Conservation (phyloP, 2,113 vertebrate species). For the Illadopsis cleaveri region DNA sequence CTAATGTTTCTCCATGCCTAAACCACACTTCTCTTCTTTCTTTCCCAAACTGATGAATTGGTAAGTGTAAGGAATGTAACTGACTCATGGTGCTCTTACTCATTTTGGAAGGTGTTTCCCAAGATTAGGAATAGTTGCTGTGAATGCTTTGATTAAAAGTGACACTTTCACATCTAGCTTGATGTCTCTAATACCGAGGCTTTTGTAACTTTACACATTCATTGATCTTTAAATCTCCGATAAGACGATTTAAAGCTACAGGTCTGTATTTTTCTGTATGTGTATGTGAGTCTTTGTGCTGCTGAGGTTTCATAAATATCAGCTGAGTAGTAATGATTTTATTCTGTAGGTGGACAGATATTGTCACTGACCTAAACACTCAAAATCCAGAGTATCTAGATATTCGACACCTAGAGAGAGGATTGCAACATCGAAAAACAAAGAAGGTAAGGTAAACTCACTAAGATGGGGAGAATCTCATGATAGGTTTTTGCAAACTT, state of each 20-base stretch:
- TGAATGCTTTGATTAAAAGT: not conserved
- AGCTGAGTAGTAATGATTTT: not conserved
- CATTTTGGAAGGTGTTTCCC: not conserved
- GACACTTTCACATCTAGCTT: not conserved
- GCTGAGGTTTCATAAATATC: not conserved
- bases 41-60: not conserved
- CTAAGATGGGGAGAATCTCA: not conserved
- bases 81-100: not conserved
- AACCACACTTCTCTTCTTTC: not conserved
- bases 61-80: not conserved
- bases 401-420: slow-evolving; percentile 94
- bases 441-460: slow-evolving; percentile 85
- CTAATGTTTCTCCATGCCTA: not conserved
- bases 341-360: slow-evolving; percentile 87
- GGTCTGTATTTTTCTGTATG: not conserved
- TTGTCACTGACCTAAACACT: slow-evolving; percentile 95
- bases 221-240: not conserved
- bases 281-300: not conserved
- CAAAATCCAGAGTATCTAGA: slow-evolving; percentile 98
- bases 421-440: slow-evolving; percentile 93
- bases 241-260: not conserved
- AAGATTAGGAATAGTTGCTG: not conserved
- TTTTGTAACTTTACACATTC: not conserved
- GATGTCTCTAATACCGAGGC: not conserved
- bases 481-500: not conserved